Evolutionary conservation across 2,888 invertebrate genomes (phyloP).

Genomic region (Lithophane semibrunnea): DNA sequence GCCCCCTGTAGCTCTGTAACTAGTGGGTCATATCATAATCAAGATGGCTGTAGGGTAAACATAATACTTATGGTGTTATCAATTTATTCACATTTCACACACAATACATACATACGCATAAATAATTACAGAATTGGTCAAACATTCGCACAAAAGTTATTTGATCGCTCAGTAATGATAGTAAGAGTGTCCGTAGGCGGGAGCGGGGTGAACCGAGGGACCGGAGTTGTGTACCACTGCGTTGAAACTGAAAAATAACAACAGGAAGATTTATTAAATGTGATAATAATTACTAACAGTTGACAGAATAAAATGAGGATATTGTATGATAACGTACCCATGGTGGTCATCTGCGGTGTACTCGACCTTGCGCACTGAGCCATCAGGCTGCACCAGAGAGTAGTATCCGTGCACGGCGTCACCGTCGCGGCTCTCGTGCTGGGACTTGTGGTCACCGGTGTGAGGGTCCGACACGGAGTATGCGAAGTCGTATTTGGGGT

Average conservation of each 20-base stretch:
- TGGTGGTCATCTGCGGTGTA: slow-evolving; percentile 80
- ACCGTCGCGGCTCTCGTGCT: slow-evolving; percentile 88
- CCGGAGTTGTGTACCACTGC: slow-evolving; percentile 87
- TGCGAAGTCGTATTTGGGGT: slow-evolving; percentile 86
- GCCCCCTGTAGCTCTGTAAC: no score
- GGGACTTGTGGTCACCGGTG: slow-evolving; percentile 90
- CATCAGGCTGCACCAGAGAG: slow-evolving; percentile 89
- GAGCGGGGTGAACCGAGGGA: slow-evolving; percentile 80
- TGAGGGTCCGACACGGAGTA: slow-evolving; percentile 90
- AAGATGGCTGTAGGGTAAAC: background rate
- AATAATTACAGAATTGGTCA: slow-evolving; percentile 29
- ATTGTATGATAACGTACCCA: slow-evolving; percentile 62
- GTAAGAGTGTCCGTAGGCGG: slow-evolving; percentile 74
- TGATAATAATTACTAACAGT: background rate
- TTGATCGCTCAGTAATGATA: slow-evolving; percentile 71
- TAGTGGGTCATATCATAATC: background rate
- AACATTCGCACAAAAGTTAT: slow-evolving; percentile 49
- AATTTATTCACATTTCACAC: slow-evolving; percentile 27
- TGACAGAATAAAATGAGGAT: background rate
- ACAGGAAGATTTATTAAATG: background rate
- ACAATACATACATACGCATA: slow-evolving; percentile 33
- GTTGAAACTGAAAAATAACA: slow-evolving; percentile 82
- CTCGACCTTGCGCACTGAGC: slow-evolving; percentile 88
- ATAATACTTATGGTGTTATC: background rate
- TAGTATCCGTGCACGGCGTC: slow-evolving; percentile 91